Evolutionary conservation across 2,888 invertebrate genomes (phyloP), one percentile per base, ranked within the genome.

Genomic region (Lithosia quadra): DNA sequence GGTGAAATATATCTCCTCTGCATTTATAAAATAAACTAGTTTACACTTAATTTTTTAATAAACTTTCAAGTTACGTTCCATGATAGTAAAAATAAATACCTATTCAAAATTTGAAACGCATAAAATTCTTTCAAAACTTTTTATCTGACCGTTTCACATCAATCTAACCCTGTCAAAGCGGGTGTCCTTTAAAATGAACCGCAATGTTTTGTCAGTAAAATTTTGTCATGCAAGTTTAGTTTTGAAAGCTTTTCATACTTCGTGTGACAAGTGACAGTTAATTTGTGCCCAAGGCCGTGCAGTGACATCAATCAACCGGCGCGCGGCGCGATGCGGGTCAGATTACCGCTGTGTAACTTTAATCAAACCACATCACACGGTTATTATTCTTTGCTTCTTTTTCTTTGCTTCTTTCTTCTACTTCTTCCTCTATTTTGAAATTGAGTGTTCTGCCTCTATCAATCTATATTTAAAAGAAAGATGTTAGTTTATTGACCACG

Each of bases 291-390:
- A 80, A 69, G 76, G 82, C 74, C 75, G 58, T 83, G 86, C 83
- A 81, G 78, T 67, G 70, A 80, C 86, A 87, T 86, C 85, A 84
- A 86, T 87, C 88, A 86, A 73, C 72, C 75, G 58, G 43, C 57
- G 71, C 57, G 71, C 66, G 53, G 71, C 58, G 74, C 71, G 77
- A 78, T 80, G 78, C 73, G 74, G 74, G 76, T 69, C 78, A 80
- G 81, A 86, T 86, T 84, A 85, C 81, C 64, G 70, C 69, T 73
- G 57, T 76, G 69, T 71, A 72, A 72, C 73, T 63, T 71, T 60
- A 71, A 65, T 67, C 24, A 53, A 71, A 78, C 67, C 69, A 18
- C 34, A 24, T 49, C n/a, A n/a, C 49, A n/a, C 2, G 49, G 18
- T n/a, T 49, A 43, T 49, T 49, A 9, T 49, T 49, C n/a, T 49